Evolutionary conservation across 2,888 invertebrate species (phyloP), one percentile per base, ranked within the genome.

Genomic region (Octonoba sinensis): DNA sequence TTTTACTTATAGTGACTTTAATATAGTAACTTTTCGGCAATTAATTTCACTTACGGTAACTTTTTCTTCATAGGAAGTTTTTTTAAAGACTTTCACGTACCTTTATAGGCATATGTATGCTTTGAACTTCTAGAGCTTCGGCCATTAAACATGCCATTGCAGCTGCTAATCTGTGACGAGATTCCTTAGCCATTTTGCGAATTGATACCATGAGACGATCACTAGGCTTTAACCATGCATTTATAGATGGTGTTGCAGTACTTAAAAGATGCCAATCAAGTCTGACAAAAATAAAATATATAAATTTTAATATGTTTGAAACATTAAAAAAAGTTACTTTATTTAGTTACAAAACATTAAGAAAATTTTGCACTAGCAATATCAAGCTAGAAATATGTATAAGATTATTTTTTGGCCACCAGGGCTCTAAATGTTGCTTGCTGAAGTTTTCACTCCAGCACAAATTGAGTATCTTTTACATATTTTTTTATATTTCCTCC

Each of bases 141-240:
- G 97, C 95, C 97, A 98, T 98, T 18, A 97, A 91, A 87, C 96
- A 96, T 71, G 97, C 97, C 78, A 97, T 93, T 16, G 96, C 94
- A 20, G 96, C 95, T 3, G 87, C 87, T 36, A 88, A 86, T 59
- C 89, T 86, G 72, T 87, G 87, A 62, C 88, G 87, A 56, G 94
- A 91, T 1, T 93, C 93, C 56, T 94, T 91, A 86, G 95, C 92
- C 90, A 96, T 91, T 74, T 94, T 92, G 47, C 95, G 93, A 65
- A 94, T 93, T 85, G 95, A 92, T 83, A 95, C 94, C 65, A 96
- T 94, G 82, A 97, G 92, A 20, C 96, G 91, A 90, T 97, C 96
- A 88, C 94, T 93, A 0, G 97, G 97, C 91, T 96, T 97, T 93
- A 98, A 93, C 98, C 98, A 98, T 0, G 97, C 97, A 87, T 96